A percentile compares a stretch with the other conserved stretches of the same genome.
phyloP scores from a whole-genome alignment of 1,140 invertebrate species.

The Drosophila eugracilis region DNA sequence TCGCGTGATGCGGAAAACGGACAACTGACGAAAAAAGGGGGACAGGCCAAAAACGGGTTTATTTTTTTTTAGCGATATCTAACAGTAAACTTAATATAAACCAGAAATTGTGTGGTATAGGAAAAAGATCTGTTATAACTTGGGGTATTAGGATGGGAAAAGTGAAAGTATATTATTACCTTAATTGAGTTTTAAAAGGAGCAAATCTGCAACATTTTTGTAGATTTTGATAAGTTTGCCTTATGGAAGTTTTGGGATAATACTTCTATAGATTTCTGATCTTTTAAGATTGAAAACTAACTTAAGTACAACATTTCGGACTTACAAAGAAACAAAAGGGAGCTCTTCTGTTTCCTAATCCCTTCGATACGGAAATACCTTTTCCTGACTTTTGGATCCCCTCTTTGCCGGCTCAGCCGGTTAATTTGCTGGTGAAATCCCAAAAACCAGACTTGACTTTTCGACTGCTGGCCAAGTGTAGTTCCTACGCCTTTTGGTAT shows the following conservation, averaged over 20 bases:
- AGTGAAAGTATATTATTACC: conserved; percentile 11
- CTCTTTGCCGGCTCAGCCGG: conserved; percentile 40
- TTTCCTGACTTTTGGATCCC: conserved; percentile 26
- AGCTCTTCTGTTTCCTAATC: conserved; percentile 6
- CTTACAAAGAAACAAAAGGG: neutral
- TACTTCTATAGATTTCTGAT: neutral
- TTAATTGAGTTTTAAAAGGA: conserved; percentile 5
- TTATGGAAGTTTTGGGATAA: too few relatives aligned
- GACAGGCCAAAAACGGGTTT: conserved; percentile 18
- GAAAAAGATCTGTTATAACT: neutral
- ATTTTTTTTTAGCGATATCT: conserved; percentile 5
- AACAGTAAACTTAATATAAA: conserved; percentile 25
- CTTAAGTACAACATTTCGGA: too few relatives aligned
- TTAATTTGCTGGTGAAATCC: conserved; percentile 34
- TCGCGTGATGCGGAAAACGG: conserved; percentile 62
- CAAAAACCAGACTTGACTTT: conserved; percentile 62
- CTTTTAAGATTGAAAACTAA: too few relatives aligned
- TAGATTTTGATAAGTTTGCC: neutral
- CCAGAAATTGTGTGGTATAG: neutral
- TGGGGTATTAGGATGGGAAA: neutral
- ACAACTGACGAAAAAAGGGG: conserved; percentile 11
- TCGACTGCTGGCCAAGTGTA: conserved; percentile 51
- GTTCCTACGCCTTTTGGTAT: conserved; percentile 45
- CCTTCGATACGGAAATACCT: conserved; percentile 1
- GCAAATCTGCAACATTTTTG: neutral